These are phyloP conservation scores for Upupa epops DNA, from an alignment of 2,113 vertebrate species.

Conservation along the genomic window DNA sequence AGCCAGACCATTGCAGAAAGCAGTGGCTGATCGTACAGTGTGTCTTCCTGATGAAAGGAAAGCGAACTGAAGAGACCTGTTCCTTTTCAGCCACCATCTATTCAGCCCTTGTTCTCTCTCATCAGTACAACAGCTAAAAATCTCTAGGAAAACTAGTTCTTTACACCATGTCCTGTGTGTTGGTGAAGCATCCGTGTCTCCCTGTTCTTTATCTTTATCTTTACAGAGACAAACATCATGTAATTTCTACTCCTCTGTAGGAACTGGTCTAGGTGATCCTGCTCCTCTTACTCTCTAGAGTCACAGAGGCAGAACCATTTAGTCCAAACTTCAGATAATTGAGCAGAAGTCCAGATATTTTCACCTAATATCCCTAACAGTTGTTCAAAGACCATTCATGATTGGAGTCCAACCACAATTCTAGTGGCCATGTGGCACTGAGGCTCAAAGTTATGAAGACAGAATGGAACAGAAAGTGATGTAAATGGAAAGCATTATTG, in stretches of 20 bases:
- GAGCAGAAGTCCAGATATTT: background rate
- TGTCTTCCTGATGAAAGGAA: constrained; percentile 28
- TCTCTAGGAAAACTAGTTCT: background rate
- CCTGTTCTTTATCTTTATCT: background rate
- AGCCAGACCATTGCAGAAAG: constrained; percentile 36
- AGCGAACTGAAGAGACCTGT: constrained; percentile 7
- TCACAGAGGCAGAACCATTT: background rate
- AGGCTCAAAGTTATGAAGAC: background rate
- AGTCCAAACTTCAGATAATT: background rate
- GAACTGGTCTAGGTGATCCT: too few relatives aligned
- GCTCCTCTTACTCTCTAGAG: background rate
- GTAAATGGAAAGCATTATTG: background rate
- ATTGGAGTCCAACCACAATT: background rate
- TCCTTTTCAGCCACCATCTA: background rate
- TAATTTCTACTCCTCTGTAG: background rate
- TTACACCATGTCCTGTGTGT: background rate
- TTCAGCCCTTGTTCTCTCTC: background rate
- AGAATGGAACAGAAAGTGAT: background rate
- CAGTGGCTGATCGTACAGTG: background rate
- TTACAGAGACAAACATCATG: background rate
- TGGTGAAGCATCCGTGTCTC: background rate
- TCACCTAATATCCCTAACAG: background rate
- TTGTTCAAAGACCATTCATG: background rate
- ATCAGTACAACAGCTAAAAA: background rate
- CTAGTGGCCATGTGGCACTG: background rate